Conservation (phyloP, 64 coral and sea anemone genomes). For the Dendronephthya gigantea region DNA sequence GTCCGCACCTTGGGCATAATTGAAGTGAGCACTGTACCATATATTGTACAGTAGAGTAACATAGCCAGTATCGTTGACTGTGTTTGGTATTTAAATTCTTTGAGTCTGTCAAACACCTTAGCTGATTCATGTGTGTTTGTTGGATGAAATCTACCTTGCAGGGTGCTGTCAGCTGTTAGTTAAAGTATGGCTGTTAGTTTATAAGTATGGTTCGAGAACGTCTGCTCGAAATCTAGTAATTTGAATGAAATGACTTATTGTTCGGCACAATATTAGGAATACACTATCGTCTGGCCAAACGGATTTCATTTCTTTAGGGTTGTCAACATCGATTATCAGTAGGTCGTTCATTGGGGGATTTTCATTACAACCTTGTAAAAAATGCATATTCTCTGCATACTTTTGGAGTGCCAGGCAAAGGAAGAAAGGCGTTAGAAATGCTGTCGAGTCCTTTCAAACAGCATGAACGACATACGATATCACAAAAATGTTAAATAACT, state of each 20-base stretch:
- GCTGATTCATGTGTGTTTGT: background rate
- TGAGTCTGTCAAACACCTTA: conserved; percentile 1
- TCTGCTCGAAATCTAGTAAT: background rate
- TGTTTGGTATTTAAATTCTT: background rate
- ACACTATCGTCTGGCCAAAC: background rate
- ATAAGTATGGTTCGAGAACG: background rate
- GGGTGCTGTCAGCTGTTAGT: background rate
- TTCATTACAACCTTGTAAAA: background rate
- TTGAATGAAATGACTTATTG: background rate
- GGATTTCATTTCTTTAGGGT: background rate
- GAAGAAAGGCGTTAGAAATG: background rate
- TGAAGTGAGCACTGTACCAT: background rate
- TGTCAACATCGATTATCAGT: background rate
- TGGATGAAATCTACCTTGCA: background rate
- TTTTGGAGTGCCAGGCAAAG: background rate
- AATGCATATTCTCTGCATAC: background rate
- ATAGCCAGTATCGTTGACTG: background rate
- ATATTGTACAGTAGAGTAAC: background rate
- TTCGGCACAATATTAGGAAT: background rate
- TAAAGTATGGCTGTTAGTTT: too few relatives aligned
- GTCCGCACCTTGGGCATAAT: too few relatives aligned
- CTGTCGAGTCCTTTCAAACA: too few relatives aligned
- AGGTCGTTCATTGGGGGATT: background rate
- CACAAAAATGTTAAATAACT: background rate
- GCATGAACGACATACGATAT: too few relatives aligned